Evolutionary conservation across 2,113 vertebrate genomes (phyloP), one percentile per base, ranked within the genome.

Genomic region (Anoura caudifer): DNA sequence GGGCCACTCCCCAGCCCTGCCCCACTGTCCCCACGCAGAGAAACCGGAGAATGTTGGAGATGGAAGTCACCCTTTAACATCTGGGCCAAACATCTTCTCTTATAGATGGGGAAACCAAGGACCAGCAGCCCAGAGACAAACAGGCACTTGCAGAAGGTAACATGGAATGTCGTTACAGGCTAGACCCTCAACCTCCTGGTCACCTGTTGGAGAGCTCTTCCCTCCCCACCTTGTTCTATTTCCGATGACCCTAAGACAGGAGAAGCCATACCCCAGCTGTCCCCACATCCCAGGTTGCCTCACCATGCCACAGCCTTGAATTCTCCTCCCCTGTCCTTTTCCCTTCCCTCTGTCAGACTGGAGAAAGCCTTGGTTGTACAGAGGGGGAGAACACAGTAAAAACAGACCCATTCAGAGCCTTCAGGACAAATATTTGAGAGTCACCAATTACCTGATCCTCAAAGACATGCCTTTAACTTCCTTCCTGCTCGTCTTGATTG

Each of bases 361-460:
- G 4, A 83, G 88, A 61, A 61, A 61, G 36, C 50, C 54, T 31
- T 22, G 50, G 56, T 19, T 86, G 69, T 45, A 8, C 1, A 54
- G 63, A 85, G 38, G 41, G 76, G 63, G 5, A 7, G 20, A 65
- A 76, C 43, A 24, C 3, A 33, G 38, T 38, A 8, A 83, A 72
- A 67, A 5, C 13, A 5, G 59, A 20, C n/a, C 80, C 28, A 0
- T 12, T n/a, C 43, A 45, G n/a, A 89, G 79, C 10, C 73, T 70
- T 19, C 33, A 24, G n/a, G 87, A 92, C 70, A 90, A 61, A 70
- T 43, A 22, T 52, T 75, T 65, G 81, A 54, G 94, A 59, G 87
- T 38, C 85, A 52, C 93, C 82, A 9, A 26, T 83, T 82, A 91
- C 86, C 88, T 56, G 86, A 50, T 91, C 76, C 87, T 84, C 83